Percentiles rank a stretch among this genome's conserved stretches.
These are phyloP conservation scores for Urocyon cinereoargenteus DNA, from an alignment of 2,797 vertebrate genomes.

Conservation along the genomic window DNA sequence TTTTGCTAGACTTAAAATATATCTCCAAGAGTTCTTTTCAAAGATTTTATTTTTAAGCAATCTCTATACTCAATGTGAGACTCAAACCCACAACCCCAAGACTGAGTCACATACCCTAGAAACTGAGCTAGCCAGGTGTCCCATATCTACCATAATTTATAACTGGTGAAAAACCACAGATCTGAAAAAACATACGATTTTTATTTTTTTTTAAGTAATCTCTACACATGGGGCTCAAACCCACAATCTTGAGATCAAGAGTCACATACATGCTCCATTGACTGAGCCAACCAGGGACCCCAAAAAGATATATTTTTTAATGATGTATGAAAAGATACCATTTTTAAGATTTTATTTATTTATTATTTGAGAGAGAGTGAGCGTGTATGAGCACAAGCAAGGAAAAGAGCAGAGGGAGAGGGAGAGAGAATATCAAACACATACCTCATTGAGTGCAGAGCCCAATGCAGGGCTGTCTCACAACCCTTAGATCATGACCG, in stretches of 20 bases:
- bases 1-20: conserved; percentile 56
- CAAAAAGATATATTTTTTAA: not conserved
- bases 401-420: not conserved
- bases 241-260: not conserved
- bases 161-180: conserved; percentile 48
- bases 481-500: not conserved
- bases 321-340: not conserved
- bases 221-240: not conserved
- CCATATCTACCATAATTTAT: not conserved
- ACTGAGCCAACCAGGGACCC: not conserved
- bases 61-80: not conserved
- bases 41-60: not conserved
- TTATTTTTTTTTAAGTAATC: too few relatives aligned
- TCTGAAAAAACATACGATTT: not conserved
- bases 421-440: not conserved
- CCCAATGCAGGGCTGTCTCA: not conserved
- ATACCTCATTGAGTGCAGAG: not conserved
- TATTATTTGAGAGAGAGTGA: too few relatives aligned
- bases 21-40: not conserved
- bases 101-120: not conserved
- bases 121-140: not conserved
- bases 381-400: not conserved
- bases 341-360: not conserved
- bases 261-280: not conserved
- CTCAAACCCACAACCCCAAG: not conserved